Conservation (phyloP, 2,113 vertebrate genomes). For the Cnemophilus loriae region DNA sequence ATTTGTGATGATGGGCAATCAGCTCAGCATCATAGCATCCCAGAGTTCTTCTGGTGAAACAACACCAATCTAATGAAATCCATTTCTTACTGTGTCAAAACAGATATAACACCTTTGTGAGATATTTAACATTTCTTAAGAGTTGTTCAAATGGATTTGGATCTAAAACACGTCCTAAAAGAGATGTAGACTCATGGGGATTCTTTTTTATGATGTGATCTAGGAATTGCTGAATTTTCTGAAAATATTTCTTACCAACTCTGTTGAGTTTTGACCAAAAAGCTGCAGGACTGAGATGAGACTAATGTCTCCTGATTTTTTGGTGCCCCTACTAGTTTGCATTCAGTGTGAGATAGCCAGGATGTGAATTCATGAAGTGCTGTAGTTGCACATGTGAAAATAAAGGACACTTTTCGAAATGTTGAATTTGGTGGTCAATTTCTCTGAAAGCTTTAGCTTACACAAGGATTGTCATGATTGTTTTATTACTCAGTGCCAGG, state of each 20-base stretch:
- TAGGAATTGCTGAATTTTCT: background rate
- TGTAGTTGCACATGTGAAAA: background rate
- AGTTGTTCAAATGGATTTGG: background rate
- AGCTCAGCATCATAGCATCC: background rate
- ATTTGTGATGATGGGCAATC: background rate
- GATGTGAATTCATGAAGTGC: background rate
- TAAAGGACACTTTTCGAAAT: background rate
- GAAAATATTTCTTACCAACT: background rate
- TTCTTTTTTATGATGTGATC: background rate
- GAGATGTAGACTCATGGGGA: background rate
- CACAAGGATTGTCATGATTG: background rate
- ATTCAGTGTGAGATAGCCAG: background rate
- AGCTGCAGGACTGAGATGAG: background rate
- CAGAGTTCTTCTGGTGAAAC: background rate
- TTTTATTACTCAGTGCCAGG: slow-evolving; percentile 4
- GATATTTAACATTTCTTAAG: background rate
- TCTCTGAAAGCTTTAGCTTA: background rate
- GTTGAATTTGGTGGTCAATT: background rate
- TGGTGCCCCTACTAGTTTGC: background rate
- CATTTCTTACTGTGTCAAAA: background rate
- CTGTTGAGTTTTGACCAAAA: background rate
- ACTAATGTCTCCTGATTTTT: background rate
- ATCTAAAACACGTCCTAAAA: background rate
- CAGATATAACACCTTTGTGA: background rate
- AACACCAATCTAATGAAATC: background rate